Evolutionary conservation across 92 coral and sea anemone genomes (phyloP).

Genomic region (Heteractis magnifica): DNA sequence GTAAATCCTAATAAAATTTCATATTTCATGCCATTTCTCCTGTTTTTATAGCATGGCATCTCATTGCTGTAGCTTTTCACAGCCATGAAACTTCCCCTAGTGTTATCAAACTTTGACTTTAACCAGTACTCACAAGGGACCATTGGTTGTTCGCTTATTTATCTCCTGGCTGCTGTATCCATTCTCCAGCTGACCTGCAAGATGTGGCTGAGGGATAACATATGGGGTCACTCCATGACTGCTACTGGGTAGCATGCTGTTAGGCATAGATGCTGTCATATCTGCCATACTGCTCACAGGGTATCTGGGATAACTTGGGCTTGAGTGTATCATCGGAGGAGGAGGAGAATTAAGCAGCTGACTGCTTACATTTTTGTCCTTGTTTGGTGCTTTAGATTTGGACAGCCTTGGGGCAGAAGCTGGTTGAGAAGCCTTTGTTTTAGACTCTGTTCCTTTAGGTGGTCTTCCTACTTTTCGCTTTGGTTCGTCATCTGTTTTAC

Average conservation of each 20-base stretch:
- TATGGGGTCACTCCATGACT: conserved; percentile 14
- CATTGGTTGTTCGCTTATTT: conserved; percentile 50
- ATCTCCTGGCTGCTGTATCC: conserved; percentile 42
- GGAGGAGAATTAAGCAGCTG: not conserved
- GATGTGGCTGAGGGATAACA: conserved; percentile 71
- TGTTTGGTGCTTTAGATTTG: conserved; percentile 24
- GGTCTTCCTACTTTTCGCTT: conserved; percentile 88
- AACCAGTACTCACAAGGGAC: conserved; percentile 67
- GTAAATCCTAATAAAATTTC: no score
- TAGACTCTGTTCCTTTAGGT: conserved; percentile 40
- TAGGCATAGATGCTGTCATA: conserved; percentile 42
- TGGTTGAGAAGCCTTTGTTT: conserved; percentile 16
- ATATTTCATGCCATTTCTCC: no score
- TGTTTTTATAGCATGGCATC: no score
- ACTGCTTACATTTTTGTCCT: not conserved
- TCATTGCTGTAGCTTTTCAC: no score
- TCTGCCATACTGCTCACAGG: conserved; percentile 18
- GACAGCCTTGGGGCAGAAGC: conserved; percentile 21
- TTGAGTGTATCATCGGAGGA: conserved; percentile 2
- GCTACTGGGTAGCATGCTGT: conserved; percentile 50
- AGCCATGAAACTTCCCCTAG: no score
- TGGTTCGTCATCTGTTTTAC: conserved; percentile 69
- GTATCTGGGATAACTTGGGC: conserved; percentile 19
- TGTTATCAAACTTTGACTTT: not conserved
- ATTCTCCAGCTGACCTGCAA: conserved; percentile 59